Conservation (phyloP, 2,888 invertebrate genomes). For the Scaptomyza polygonia region DNA sequence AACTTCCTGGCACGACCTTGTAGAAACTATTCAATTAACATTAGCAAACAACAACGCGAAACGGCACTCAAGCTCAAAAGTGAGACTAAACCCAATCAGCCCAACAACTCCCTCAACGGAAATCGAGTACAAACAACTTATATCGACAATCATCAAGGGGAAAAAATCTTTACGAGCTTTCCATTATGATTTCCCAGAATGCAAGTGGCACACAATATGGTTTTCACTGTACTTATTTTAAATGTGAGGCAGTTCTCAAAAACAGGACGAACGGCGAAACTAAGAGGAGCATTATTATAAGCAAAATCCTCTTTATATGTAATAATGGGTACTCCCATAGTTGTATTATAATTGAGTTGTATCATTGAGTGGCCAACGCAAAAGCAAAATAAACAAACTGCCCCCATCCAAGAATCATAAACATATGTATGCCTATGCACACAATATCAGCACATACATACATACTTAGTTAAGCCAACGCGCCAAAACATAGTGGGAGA, state of each 20-base stretch:
- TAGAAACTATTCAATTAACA: slow-evolving; percentile 46
- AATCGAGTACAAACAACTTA: slow-evolving; percentile 17
- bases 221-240: too few species aligned
- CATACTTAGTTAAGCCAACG: slow-evolving; percentile 13
- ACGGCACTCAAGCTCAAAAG: not conserved
- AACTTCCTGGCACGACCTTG: slow-evolving; percentile 39
- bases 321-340: too few species aligned
- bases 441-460: not conserved
- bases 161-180: slow-evolving; percentile 10
- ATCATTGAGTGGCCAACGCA: slow-evolving; percentile 28
- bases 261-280: too few species aligned
- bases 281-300: too few species aligned
- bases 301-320: too few species aligned
- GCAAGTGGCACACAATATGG: slow-evolving; percentile 3
- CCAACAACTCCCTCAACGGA: slow-evolving; percentile 3
- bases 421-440: not conserved
- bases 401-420: slow-evolving; percentile 19
- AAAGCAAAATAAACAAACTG: slow-evolving; percentile 23
- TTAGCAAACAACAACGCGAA: slow-evolving; percentile 41
- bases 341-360: too few species aligned
- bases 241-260: too few species aligned
- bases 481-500: slow-evolving; percentile 22
- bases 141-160: slow-evolving; percentile 14
- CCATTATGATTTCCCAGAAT: slow-evolving; percentile 20
- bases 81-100: not conserved